Evolutionary conservation across 1,140 invertebrate genomes (phyloP).

Genomic region (Drosophila erecta): DNA sequence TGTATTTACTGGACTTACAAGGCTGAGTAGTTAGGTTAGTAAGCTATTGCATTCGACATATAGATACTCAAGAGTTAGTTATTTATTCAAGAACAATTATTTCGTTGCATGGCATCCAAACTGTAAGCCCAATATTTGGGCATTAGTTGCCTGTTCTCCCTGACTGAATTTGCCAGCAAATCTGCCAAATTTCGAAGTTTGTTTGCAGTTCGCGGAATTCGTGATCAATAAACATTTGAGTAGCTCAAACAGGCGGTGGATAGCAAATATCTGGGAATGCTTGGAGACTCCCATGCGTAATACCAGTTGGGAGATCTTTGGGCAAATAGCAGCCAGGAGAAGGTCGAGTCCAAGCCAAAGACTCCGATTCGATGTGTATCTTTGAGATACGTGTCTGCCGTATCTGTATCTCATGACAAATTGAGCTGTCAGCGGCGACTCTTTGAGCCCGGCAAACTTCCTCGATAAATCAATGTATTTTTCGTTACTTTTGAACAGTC

Average conservation of each 20-base stretch:
- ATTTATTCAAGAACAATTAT: too few species aligned
- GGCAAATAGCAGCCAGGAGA: slow-evolving; percentile 44
- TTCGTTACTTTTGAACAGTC: slow-evolving; percentile 18
- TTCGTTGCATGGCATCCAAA: background rate
- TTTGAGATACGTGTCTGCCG: slow-evolving; percentile 23
- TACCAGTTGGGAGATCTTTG: slow-evolving; percentile 50
- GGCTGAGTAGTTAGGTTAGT: too few species aligned
- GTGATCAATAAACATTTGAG: slow-evolving; percentile 56
- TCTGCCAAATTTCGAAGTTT: background rate
- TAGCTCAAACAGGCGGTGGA: slow-evolving; percentile 19
- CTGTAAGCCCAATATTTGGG: background rate
- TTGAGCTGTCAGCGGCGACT: slow-evolving; percentile 73
- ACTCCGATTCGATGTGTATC: slow-evolving; percentile 23
- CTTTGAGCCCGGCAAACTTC: slow-evolving; percentile 57
- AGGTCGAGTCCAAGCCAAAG: slow-evolving; percentile 30
- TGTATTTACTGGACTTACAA: background rate
- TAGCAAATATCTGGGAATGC: slow-evolving; percentile 29
- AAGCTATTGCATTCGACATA: too few species aligned
- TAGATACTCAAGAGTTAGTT: too few species aligned
- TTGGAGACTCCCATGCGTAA: slow-evolving; percentile 66
- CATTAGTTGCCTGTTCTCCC: background rate
- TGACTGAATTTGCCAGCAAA: slow-evolving; percentile 8
- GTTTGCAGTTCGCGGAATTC: slow-evolving; percentile 50
- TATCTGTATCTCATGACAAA: slow-evolving; percentile 63
- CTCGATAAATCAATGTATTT: slow-evolving; percentile 58